A percentile compares a stretch with the other conserved stretches of the same genome.
Evolutionary conservation across 2,797 vertebrate genomes (phyloP).

Genomic region (Rhyacichthys aspro): DNA sequence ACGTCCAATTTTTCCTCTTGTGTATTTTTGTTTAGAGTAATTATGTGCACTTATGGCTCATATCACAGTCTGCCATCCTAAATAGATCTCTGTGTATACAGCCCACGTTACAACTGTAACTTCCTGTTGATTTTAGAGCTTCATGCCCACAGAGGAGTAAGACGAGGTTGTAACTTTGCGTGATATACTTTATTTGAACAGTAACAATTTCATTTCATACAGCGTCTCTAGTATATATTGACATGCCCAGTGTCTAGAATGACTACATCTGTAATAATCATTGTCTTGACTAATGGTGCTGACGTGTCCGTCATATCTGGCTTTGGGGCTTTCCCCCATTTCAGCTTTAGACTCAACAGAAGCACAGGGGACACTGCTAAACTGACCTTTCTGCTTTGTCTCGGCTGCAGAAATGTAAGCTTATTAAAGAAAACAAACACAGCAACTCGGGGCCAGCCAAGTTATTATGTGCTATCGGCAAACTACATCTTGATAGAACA

Average conservation of each 20-base stretch:
- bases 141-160: constrained; percentile 44
- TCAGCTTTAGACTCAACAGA: constrained; percentile 75
- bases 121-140: constrained; percentile 80
- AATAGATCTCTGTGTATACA: constrained; percentile 65
- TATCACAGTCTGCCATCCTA: constrained; percentile 77
- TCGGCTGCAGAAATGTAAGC: constrained; percentile 80
- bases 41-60: constrained; percentile 74
- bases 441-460: constrained; percentile 60
- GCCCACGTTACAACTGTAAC: constrained; percentile 59
- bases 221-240: neutral
- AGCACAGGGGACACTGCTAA: constrained; percentile 64
- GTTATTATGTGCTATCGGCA: constrained; percentile 46
- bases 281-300: constrained; percentile 24
- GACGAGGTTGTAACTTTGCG: constrained; percentile 8
- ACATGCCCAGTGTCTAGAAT: neutral
- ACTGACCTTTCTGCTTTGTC: constrained; percentile 76
- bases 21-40: constrained; percentile 71
- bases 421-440: constrained; percentile 87
- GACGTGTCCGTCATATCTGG: constrained; percentile 45
- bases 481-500: constrained; percentile 42
- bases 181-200: too few species aligned
- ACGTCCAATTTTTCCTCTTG: constrained; percentile 60
- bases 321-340: constrained; percentile 39
- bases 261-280: constrained; percentile 7
- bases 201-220: neutral